Evolutionary conservation across 2,888 invertebrate genomes (phyloP).

Genomic region (Agriopis marginaria): DNA sequence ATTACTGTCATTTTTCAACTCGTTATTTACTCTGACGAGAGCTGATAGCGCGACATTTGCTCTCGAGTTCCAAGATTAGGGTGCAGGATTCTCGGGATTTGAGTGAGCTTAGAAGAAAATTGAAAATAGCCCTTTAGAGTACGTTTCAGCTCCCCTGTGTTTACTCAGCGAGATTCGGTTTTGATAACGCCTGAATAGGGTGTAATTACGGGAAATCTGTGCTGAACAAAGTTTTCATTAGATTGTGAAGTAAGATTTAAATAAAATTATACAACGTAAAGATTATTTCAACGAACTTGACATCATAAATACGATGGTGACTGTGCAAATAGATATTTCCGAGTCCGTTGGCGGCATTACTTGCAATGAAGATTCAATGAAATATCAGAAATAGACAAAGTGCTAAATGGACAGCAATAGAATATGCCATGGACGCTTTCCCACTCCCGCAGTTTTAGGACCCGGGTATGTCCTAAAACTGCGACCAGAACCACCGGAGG

Average conservation of each 20-base stretch:
- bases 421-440: background rate
- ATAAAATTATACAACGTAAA: background rate
- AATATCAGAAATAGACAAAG: background rate
- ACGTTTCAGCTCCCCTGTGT: conserved; percentile 55
- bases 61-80: conserved; percentile 78
- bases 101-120: conserved; percentile 74
- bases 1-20: conserved; percentile 87
- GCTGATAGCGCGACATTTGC: conserved; percentile 84
- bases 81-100: conserved; percentile 75
- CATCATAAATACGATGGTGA: background rate
- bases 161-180: conserved; percentile 53
- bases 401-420: background rate
- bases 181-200: conserved; percentile 51
- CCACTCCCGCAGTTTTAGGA: too few relatives aligned
- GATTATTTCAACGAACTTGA: background rate
- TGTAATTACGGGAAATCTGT: conserved; percentile 43
- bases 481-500: too few relatives aligned
- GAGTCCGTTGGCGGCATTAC: background rate
- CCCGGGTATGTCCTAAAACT: too few relatives aligned
- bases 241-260: conserved; percentile 27
- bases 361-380: background rate
- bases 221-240: conserved; percentile 37
- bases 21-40: conserved; percentile 85
- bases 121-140: conserved; percentile 79
- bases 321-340: background rate